phyloP scores from a whole-genome alignment of 53 echinoderm and acorn worm genomes.

The Echinarachnius parma region DNA sequence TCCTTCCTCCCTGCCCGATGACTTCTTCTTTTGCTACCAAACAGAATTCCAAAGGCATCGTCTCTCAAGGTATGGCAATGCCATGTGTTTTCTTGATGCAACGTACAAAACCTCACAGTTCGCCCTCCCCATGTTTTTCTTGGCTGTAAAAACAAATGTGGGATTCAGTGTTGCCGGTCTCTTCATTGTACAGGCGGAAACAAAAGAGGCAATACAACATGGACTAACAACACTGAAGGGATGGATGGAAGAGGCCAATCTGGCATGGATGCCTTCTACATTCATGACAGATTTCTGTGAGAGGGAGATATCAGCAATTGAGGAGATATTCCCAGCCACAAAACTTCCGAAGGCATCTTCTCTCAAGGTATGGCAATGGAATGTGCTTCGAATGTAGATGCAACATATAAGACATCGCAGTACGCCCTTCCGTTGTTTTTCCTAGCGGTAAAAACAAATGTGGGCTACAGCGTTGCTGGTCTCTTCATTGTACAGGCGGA shows the following conservation, averaged over 20 bases:
- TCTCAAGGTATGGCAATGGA: constrained; percentile 3
- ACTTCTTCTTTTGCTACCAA: constrained; percentile 13
- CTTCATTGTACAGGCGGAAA: constrained; percentile 21
- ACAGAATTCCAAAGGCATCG: constrained; percentile 36
- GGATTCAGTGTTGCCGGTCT: constrained; percentile 13
- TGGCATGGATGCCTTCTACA: neutral
- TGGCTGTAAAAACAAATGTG: constrained; percentile 35
- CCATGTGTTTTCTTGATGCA: neutral
- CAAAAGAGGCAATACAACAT: constrained; percentile 20
- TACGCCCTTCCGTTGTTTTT: constrained; percentile 25
- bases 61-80: neutral
- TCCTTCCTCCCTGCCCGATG: constrained; percentile 4
- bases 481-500: constrained; percentile 23
- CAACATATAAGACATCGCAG: neutral
- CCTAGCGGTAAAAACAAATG: constrained; percentile 32
- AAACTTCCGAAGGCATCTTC: no score
- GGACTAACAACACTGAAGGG: neutral
- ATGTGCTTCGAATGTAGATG: constrained; percentile 15
- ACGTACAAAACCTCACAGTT: neutral
- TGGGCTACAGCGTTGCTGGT: constrained; percentile 15
- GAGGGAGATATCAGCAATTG: constrained; percentile 18
- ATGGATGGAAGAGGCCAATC: constrained; percentile 18
- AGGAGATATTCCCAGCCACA: constrained; percentile 34
- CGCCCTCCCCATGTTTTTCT: constrained; percentile 18
- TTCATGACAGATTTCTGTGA: constrained; percentile 41